phyloP scores from a whole-genome alignment of 1,140 invertebrate species.

The Schmidtea mediterranea region DNA sequence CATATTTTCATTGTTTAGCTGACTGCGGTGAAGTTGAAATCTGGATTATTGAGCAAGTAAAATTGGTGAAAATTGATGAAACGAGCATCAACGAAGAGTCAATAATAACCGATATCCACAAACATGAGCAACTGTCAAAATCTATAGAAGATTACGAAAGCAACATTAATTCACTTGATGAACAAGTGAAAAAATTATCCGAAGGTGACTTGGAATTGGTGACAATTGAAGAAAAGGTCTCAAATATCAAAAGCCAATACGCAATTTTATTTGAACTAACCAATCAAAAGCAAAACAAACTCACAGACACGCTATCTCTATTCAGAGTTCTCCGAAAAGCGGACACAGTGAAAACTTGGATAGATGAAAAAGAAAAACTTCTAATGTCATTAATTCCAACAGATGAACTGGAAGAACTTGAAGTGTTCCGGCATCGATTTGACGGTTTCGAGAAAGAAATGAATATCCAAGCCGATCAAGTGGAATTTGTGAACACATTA shows the following conservation, averaged over 20 bases:
- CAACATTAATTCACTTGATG: constrained; percentile 59
- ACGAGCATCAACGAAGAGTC: constrained; percentile 80
- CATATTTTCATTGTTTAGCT: background rate
- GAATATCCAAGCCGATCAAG: constrained; percentile 69
- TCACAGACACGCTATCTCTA: constrained; percentile 64
- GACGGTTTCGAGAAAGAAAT: constrained; percentile 92
- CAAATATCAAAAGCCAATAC: constrained; percentile 61
- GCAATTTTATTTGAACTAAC: constrained; percentile 65
- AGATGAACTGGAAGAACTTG: constrained; percentile 81
- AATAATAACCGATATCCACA: constrained; percentile 70
- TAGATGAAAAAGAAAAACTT: constrained; percentile 50
- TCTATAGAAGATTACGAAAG: constrained; percentile 68
- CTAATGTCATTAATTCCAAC: constrained; percentile 50
- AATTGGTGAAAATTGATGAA: constrained; percentile 70
- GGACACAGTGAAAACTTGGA: constrained; percentile 84
- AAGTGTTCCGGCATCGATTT: constrained; percentile 89
- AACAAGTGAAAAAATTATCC: constrained; percentile 35
- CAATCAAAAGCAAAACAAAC: constrained; percentile 51
- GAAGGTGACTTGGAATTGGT: constrained; percentile 41
- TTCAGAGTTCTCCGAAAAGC: constrained; percentile 78
- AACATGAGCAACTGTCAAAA: constrained; percentile 49
- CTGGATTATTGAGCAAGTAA: constrained; percentile 57
- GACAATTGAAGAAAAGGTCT: constrained; percentile 46
- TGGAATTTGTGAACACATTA: constrained; percentile 44
- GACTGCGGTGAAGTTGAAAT: background rate